A percentile compares a stretch with the other conserved stretches of the same genome.
These are phyloP conservation scores for Noctua janthina DNA, from an alignment of 2,888 invertebrate species.

Conservation along the genomic window DNA sequence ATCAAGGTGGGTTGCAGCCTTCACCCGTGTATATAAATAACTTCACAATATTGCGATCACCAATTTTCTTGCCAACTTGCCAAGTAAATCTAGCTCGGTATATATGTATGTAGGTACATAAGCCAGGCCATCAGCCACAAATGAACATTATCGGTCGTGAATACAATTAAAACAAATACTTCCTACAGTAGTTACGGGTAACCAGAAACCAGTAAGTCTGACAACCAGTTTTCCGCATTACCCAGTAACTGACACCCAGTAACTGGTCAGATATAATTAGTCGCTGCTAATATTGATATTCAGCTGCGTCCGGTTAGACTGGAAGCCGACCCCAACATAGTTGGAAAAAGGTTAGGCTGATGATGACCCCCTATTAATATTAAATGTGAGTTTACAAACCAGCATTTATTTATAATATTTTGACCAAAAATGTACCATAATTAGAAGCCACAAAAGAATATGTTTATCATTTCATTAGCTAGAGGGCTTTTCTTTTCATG, in stretches of 20 bases:
- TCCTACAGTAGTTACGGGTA: background rate
- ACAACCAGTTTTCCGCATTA: background rate
- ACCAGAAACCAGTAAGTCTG: background rate
- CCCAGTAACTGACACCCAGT: background rate
- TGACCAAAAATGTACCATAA: background rate
- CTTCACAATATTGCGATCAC: slow-evolving; percentile 23
- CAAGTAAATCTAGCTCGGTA: slow-evolving; percentile 29
- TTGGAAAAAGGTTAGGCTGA: background rate
- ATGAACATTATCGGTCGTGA: slow-evolving; percentile 20
- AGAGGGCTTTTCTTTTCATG: slow-evolving; percentile 14
- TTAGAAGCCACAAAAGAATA: background rate
- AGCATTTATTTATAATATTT: background rate
- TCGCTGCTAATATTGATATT: background rate
- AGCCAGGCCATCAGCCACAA: slow-evolving; percentile 2
- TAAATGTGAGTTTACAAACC: slow-evolving; percentile 12
- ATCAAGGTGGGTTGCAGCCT: slow-evolving; percentile 25
- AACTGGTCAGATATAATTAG: background rate
- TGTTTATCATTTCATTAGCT: slow-evolving; percentile 28
- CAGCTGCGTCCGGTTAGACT: background rate
- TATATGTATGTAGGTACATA: slow-evolving; percentile 14
- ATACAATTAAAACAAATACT: slow-evolving; percentile 6
- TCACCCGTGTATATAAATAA: slow-evolving; percentile 42
- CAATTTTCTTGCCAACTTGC: slow-evolving; percentile 41
- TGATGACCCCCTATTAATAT: background rate
- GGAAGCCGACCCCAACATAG: background rate